These are phyloP conservation scores for Sardinella longiceps DNA, from an alignment of 2,797 vertebrate genomes.

Conservation along the genomic window DNA sequence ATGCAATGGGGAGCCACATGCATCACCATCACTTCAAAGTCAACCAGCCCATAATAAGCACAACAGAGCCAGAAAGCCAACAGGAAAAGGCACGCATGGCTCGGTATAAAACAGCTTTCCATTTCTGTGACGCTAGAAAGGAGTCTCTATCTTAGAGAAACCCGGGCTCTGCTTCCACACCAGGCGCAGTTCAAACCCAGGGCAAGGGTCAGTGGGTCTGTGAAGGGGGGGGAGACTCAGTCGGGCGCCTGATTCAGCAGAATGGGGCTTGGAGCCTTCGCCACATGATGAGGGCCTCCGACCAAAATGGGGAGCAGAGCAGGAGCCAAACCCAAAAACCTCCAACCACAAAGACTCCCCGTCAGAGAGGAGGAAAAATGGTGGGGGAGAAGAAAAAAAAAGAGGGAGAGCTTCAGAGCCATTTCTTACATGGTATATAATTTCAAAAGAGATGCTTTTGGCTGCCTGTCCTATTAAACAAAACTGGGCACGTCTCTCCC, in stretches of 20 bases:
- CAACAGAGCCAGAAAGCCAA: not conserved
- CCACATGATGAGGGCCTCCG: constrained; percentile 36
- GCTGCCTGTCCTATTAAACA: constrained; percentile 15
- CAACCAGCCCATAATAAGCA: not conserved
- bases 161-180: not conserved
- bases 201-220: not conserved
- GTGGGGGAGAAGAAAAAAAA: no score
- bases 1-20: not conserved
- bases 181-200: not conserved
- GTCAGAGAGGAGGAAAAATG: not conserved
- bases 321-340: constrained; percentile 20
- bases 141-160: not conserved
- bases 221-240: not conserved
- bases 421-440: not conserved
- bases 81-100: not conserved
- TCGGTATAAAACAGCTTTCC: not conserved
- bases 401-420: not conserved
- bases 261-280: not conserved
- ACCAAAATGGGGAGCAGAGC: not conserved
- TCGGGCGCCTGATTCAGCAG: constrained; percentile 20
- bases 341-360: constrained; percentile 11
- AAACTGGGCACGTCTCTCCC: not conserved
- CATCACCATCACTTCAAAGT: not conserved
- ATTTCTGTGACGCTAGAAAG: not conserved
- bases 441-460: constrained; percentile 4